These are phyloP conservation scores for Sarcophaga peregrina DNA, from an alignment of 1,140 invertebrate species.

Conservation along the genomic window DNA sequence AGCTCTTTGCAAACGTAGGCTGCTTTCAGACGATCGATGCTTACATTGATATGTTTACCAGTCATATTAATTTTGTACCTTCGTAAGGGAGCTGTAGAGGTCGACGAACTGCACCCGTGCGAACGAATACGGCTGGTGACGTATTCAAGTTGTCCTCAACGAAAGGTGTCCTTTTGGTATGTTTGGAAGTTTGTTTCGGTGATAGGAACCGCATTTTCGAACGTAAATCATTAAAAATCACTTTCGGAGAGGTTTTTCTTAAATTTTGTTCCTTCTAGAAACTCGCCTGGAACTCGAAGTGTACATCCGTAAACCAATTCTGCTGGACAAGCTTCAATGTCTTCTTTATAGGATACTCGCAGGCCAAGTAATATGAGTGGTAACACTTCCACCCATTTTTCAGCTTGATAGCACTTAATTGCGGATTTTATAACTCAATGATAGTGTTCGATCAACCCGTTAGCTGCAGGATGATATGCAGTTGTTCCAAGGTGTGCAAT, in stretches of 20 bases:
- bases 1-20: neutral
- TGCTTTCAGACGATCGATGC: neutral
- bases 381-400: constrained; percentile 59
- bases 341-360: constrained; percentile 55
- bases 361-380: constrained; percentile 66
- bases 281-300: constrained; percentile 52
- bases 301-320: constrained; percentile 46
- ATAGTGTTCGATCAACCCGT: constrained; percentile 66
- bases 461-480: constrained; percentile 63
- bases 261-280: constrained; percentile 43
- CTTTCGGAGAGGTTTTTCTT: neutral
- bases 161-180: constrained; percentile 34
- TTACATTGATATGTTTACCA: neutral
- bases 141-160: constrained; percentile 41
- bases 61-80: neutral
- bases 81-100: neutral
- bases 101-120: neutral
- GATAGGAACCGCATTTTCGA: neutral
- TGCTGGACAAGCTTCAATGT: constrained; percentile 52
- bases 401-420: constrained; percentile 50
- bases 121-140: neutral
- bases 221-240: neutral
- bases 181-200: constrained; percentile 31
- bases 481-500: constrained; percentile 56
- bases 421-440: constrained; percentile 52